These are phyloP conservation scores for Catalaphyllia jardinei DNA, from an alignment of 64 coral and sea anemone genomes.

Conservation along the genomic window DNA sequence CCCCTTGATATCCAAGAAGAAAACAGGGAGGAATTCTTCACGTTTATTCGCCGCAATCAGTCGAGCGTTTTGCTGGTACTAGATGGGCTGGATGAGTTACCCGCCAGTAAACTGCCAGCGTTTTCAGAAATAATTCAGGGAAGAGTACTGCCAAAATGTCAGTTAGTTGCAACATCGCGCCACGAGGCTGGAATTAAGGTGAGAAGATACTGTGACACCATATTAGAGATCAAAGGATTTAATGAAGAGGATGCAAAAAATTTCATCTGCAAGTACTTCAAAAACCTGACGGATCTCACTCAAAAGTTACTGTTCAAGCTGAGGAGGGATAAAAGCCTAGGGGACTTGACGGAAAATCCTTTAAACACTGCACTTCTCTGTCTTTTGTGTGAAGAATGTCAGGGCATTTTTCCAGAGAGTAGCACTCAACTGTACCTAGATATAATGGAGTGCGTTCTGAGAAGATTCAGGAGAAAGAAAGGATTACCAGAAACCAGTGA, in stretches of 20 bases:
- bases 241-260: background rate
- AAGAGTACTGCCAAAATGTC: background rate
- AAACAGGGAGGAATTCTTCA: background rate
- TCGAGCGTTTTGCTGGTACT: constrained; percentile 18
- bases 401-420: background rate
- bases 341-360: background rate
- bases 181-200: background rate
- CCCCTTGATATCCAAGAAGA: constrained; percentile 15
- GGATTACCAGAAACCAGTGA: background rate
- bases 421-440: background rate
- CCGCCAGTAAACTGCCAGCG: background rate
- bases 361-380: constrained; percentile 6
- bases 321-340: background rate
- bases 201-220: constrained; percentile 32
- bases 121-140: background rate
- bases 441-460: background rate
- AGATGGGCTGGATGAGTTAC: constrained; percentile 34
- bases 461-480: background rate
- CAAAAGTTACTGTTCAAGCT: background rate
- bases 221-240: constrained; percentile 20
- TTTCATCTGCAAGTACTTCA: background rate
- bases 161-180: background rate
- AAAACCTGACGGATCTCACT: background rate
- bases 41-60: constrained; percentile 22
- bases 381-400: constrained; percentile 3